Evolutionary conservation across 37 sponge, comb jelly and placozoan genomes (phyloP), one percentile per base, ranked within the genome.

Genomic region (Lycopodina hypogea): DNA sequence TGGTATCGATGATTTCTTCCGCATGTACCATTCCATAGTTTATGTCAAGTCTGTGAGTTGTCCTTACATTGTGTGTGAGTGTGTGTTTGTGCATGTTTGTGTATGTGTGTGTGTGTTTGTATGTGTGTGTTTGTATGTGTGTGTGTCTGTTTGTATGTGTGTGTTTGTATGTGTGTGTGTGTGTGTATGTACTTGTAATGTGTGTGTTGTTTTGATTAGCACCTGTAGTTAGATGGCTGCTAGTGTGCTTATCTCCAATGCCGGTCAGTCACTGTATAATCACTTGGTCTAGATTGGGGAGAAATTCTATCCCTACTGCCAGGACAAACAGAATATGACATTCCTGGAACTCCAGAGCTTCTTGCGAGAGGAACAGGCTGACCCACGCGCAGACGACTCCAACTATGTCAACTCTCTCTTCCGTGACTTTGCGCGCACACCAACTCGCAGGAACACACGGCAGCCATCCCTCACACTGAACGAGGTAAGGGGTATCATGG

Each of bases 241-340:
- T 21, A 21, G 56, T 55, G 18, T 55, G 18, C 18, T 21, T 18
- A 55, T 55, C 14, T 14, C 56, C 18, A 21, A 55, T 55, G 18
- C 56, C 18, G n/a, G n/a, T n/a, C n/a, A n/a, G n/a, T n/a, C n/a
- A n/a, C n/a, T n/a, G n/a, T n/a, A n/a, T n/a, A n/a, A n/a, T n/a
- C n/a, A n/a, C n/a, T n/a, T n/a, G n/a, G n/a, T 70, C 35, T 60
- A 81, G 82, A 82, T 90, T 74, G 90, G 90, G 2, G 81, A 82
- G 29, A 81, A 75, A 32, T 90, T 90, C 69, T 76, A 74, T 29
- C 50, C 61, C 23, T 90, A 78, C 53, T 81, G 79, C 28, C 7
- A 51, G 18, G 86, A 90, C 75, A 77, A 74, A 33, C 76, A 71
- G 40, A 90, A 42, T 39, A 60, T 90, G 30, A 84, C 82, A 0